These are phyloP conservation scores for Rhagoletis zephyria DNA, from an alignment of 1,140 invertebrate genomes.

Conservation along the genomic window DNA sequence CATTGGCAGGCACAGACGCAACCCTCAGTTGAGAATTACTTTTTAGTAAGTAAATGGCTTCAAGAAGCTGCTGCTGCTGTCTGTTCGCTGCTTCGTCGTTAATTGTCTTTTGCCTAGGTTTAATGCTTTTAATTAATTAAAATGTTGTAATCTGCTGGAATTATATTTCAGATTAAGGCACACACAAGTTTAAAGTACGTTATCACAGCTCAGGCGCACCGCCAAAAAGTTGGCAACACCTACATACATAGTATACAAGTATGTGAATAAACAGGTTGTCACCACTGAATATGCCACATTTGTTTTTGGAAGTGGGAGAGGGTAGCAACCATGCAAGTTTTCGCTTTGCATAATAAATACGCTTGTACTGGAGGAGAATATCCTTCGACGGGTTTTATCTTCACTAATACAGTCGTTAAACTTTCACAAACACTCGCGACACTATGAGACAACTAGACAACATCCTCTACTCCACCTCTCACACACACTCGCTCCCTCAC, in stretches of 20 bases:
- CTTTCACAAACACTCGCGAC: conserved; percentile 22
- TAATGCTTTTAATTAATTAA: conserved; percentile 45
- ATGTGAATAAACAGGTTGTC: neutral
- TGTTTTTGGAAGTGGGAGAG: neutral
- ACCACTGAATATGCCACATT: neutral
- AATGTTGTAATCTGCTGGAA: conserved; percentile 41
- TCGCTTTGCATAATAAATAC: neutral
- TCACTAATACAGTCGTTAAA: conserved; percentile 17
- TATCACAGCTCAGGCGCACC: neutral
- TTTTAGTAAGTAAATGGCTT: neutral
- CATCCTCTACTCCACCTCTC: neutral
- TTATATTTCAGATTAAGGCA: conserved; percentile 9
- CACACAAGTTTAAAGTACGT: neutral
- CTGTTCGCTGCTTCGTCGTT: neutral
- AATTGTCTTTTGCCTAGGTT: neutral
- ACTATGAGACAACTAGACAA: neutral
- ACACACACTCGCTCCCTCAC: neutral
- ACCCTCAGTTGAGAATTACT: neutral
- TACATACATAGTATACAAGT: neutral
- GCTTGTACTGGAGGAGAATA: neutral
- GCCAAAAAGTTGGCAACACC: conserved; percentile 14
- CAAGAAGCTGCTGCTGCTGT: conserved; percentile 14
- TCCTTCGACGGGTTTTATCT: conserved; percentile 2
- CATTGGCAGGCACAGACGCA: neutral
- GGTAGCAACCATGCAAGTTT: too few relatives aligned